phyloP scores from a whole-genome alignment of 2,797 vertebrate species.

The Propithecus perrieri region DNA sequence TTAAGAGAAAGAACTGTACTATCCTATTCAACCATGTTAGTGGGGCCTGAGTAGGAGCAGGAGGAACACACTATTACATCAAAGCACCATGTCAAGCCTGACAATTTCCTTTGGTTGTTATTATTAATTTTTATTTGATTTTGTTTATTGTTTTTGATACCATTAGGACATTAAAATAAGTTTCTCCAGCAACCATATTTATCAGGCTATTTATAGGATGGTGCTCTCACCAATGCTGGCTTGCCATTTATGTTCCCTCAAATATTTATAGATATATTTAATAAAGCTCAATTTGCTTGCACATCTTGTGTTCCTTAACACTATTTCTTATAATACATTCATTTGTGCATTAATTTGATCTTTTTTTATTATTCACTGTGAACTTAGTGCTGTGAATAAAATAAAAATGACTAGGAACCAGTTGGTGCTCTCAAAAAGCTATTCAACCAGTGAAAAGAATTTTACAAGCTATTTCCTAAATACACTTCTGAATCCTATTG shows the following conservation, averaged over 20 bases:
- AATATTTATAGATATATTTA: not conserved
- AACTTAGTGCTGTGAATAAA: not conserved
- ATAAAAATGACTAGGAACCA: not conserved
- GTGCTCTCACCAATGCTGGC: not conserved
- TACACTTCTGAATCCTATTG: not conserved
- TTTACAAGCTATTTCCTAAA: not conserved
- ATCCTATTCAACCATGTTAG: rapidly evolving
- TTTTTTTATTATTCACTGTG: not conserved
- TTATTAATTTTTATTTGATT: not conserved
- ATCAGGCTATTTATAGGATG: too few relatives aligned
- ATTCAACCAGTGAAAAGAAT: not conserved
- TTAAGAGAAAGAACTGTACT: rapidly evolving
- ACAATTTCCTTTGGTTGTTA: not conserved
- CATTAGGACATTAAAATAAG: not conserved
- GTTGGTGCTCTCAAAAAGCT: not conserved
- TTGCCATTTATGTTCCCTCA: not conserved
- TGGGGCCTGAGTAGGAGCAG: too few relatives aligned
- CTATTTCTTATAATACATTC: not conserved
- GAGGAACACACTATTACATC: too few relatives aligned
- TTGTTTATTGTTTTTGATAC: not conserved
- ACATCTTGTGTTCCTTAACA: not conserved
- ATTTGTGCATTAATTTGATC: not conserved
- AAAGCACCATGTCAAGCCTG: not conserved
- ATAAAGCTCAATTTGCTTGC: not conserved
- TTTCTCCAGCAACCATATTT: not conserved